Percentiles rank a stretch among this genome's conserved stretches.
These are phyloP conservation scores for Pyrochroa serraticornis DNA, from an alignment of 2,888 invertebrate genomes.

Conservation along the genomic window DNA sequence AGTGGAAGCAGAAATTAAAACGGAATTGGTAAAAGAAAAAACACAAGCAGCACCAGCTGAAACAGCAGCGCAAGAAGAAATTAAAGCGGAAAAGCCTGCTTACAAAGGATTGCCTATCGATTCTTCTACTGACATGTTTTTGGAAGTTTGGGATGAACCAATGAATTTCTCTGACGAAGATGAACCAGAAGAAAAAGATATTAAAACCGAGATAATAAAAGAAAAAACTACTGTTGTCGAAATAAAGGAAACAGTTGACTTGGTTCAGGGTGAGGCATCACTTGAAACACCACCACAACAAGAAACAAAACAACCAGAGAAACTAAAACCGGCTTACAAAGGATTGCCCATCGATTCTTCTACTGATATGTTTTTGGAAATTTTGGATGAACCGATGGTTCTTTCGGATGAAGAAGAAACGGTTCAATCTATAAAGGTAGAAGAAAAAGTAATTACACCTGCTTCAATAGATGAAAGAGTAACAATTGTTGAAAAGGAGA, in stretches of 20 bases:
- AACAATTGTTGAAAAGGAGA: no score
- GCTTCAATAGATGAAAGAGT: no score
- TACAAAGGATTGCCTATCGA: constrained; percentile 39
- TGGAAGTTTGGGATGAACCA: constrained; percentile 44
- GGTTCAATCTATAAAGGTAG: not conserved
- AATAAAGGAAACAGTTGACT: no score
- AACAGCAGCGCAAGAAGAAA: constrained; percentile 5
- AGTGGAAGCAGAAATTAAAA: no score
- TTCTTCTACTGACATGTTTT: constrained; percentile 27
- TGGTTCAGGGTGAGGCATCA: not conserved
- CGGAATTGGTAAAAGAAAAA: no score
- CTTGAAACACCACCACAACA: not conserved
- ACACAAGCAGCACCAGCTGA: no score
- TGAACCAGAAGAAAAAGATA: constrained; percentile 35
- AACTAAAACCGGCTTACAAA: constrained; percentile 35
- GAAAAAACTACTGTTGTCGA: constrained; percentile 3
- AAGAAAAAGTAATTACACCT: not conserved
- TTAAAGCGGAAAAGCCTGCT: constrained; percentile 7
- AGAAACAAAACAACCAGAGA: constrained; percentile 1
- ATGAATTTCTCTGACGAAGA: constrained; percentile 43
- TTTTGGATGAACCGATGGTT: constrained; percentile 46
- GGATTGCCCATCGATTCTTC: constrained; percentile 40
- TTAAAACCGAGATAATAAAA: constrained; percentile 4
- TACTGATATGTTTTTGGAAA: constrained; percentile 38
- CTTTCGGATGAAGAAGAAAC: constrained; percentile 45